Evolutionary conservation across 2,113 vertebrate species (phyloP).

Genomic region (Bombycilla garrulus): DNA sequence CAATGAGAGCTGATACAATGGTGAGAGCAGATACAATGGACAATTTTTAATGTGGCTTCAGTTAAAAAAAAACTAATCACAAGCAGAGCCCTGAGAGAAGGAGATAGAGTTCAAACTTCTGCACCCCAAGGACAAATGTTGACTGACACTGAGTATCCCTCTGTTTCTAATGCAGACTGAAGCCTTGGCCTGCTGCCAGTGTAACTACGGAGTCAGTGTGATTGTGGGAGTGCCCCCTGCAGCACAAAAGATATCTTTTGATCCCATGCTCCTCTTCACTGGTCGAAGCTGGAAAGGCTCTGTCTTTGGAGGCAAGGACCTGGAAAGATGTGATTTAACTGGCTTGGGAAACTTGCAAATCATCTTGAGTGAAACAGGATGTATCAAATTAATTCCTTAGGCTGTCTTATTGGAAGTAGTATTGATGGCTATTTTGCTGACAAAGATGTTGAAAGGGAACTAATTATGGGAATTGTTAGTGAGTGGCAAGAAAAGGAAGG

Average conservation of each 20-base stretch:
- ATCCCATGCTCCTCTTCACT: conserved; percentile 74
- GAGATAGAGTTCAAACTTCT: not conserved
- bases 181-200: conserved; percentile 75
- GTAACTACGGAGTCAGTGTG: conserved; percentile 75
- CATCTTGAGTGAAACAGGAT: not conserved
- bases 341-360: not conserved
- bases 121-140: not conserved
- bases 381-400: not conserved
- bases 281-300: conserved; percentile 81
- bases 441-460: not conserved
- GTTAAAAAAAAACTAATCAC: not conserved
- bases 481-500: not conserved
- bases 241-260: conserved; percentile 58
- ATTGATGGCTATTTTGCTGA: not conserved
- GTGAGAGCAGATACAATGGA: not conserved
- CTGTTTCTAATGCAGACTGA: conserved; percentile 62
- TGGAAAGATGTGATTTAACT: not conserved
- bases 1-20: not conserved
- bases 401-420: not conserved
- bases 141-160: not conserved
- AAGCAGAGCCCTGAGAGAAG: not conserved
- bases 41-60: not conserved
- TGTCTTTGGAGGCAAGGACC: conserved; percentile 80
- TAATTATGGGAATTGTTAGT: not conserved
- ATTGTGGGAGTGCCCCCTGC: conserved; percentile 77